Conservation (phyloP, 2,797 vertebrate genomes). For the Centropyge bicolor region DNA sequence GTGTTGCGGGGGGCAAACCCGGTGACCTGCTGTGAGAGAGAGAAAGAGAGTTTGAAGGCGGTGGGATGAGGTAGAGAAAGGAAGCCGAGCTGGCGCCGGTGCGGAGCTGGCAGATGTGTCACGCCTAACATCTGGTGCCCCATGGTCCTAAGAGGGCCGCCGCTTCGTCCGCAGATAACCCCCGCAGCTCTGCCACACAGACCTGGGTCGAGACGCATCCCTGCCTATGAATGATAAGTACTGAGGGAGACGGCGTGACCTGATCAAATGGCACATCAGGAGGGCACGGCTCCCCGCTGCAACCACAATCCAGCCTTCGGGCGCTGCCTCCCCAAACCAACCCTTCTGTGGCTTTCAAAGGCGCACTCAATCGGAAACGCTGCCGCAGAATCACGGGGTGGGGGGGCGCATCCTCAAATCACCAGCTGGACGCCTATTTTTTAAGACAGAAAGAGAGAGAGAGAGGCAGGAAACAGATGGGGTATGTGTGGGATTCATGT, state of each 20-base stretch:
- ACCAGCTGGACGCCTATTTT: constrained; percentile 33
- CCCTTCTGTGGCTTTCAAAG: constrained; percentile 42
- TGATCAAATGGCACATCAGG: constrained; percentile 66
- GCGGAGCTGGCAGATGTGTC: constrained; percentile 60
- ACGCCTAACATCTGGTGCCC: constrained; percentile 72
- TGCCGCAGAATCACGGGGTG: constrained; percentile 11
- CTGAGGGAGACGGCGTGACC: constrained; percentile 51
- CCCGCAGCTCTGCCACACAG: constrained; percentile 51
- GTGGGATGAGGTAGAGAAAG: constrained; percentile 41
- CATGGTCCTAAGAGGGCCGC: constrained; percentile 44
- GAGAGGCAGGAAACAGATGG: constrained; percentile 41
- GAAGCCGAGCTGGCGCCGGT: constrained; percentile 46
- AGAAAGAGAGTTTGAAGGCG: constrained; percentile 13
- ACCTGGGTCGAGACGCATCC: constrained; percentile 54
- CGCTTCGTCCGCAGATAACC: constrained; percentile 43
- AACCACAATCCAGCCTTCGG: constrained; percentile 44
- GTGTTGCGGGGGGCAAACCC: constrained; percentile 29
- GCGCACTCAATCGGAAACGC: constrained; percentile 38
- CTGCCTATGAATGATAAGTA: constrained; percentile 69
- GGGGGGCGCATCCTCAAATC: constrained; percentile 22
- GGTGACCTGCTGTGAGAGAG: constrained; percentile 56
- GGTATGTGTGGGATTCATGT: constrained; percentile 42
- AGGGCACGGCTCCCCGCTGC: constrained; percentile 45
- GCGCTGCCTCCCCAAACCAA: constrained; percentile 40
- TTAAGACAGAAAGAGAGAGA: constrained; percentile 11